Base-by-base conservation (phyloP, 1,140 invertebrate genomes). In the Nixonia krombeini region DNA sequence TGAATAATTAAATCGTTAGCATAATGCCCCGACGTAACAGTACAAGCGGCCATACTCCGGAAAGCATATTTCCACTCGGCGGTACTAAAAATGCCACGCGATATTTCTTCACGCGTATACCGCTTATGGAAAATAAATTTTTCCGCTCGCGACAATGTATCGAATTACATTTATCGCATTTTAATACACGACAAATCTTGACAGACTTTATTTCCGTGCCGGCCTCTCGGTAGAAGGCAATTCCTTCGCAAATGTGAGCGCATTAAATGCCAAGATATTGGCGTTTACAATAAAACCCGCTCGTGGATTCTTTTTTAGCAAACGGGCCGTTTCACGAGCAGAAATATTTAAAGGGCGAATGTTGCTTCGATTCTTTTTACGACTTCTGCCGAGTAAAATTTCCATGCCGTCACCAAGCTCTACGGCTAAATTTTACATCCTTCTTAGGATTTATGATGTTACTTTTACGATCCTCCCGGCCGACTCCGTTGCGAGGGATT, bases 371-470 rank as follows among this genome's bases (percentile, higher is more conserved):
- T 76, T 70, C 70, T 62, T 76, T 81, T 81, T 79, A 81, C 72
- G 79, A 77, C 53, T 68, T 57, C 33, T 52, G 41, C 18, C 37
- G 38, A 62, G 47, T 49, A 49, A 58, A 63, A 66, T 71, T 58
- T 67, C 68, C 63, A 66, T 66, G 61, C 40, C 57, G 53, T 58
- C 55, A 50, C 41, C 37, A 37, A 52, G 44, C 42, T 37, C 37
- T 44, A 29, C 31, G 53, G 41, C 35, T 33, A 44, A 69, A 68
- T 72, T 72, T 73, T 68, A 68, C 63, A 55, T 58, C 61, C 66
- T 33, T 7, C 25, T 8, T 40, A 69, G 49, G 74, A 82, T 81
- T 82, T 81, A 80, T 77, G 79, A 74, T 74, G 75, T 71, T 79
- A 75, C 66, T 79, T 80, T 81, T 81, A 81, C 76, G 79, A 82